A percentile compares a stretch with the other conserved stretches of the same genome.
Conservation (phyloP, 2,797 vertebrate species). For the Brotula barbata region DNA sequence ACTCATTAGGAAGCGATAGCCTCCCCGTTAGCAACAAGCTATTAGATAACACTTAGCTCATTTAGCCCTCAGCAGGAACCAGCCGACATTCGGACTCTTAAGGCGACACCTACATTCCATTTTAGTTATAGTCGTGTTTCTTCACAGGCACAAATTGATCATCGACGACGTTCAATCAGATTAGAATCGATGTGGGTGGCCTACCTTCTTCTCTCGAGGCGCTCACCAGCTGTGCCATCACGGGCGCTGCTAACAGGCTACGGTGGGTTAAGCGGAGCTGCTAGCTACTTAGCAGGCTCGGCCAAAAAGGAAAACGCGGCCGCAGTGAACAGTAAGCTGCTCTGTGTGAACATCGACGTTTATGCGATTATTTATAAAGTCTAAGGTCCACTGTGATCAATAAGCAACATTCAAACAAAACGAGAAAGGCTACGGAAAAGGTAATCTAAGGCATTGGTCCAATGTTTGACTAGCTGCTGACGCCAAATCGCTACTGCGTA, state of each 20-base stretch:
- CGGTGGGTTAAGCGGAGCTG: slow-evolving; percentile 27
- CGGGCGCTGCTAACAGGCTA: slow-evolving; percentile 61
- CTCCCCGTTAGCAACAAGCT: slow-evolving; percentile 17
- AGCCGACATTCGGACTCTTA: neutral
- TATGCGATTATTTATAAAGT: neutral
- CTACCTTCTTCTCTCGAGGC: slow-evolving; percentile 71
- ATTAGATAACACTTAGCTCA: slow-evolving; percentile 17
- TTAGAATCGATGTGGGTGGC: slow-evolving; percentile 40
- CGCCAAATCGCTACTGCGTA: slow-evolving; percentile 61
- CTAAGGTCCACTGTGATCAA: neutral
- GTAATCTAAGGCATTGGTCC: slow-evolving; percentile 52
- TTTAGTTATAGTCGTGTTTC: fast-evolving
- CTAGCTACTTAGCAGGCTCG: slow-evolving; percentile 62
- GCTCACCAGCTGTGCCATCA: slow-evolving; percentile 68
- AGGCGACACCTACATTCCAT: too few relatives aligned
- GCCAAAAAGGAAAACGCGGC: slow-evolving; percentile 54
- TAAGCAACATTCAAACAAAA: slow-evolving; percentile 24
- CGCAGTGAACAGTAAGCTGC: slow-evolving; percentile 9
- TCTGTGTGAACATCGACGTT: slow-evolving; percentile 42
- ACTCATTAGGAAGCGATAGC: neutral
- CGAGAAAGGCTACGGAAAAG: neutral
- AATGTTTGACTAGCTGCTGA: slow-evolving; percentile 54
- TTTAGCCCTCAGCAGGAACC: slow-evolving; percentile 28
- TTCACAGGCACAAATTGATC: fast-evolving
- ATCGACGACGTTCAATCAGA: too few relatives aligned